phyloP scores from a whole-genome alignment of 2,113 vertebrate genomes.

The Ceuthmochares aereus region DNA sequence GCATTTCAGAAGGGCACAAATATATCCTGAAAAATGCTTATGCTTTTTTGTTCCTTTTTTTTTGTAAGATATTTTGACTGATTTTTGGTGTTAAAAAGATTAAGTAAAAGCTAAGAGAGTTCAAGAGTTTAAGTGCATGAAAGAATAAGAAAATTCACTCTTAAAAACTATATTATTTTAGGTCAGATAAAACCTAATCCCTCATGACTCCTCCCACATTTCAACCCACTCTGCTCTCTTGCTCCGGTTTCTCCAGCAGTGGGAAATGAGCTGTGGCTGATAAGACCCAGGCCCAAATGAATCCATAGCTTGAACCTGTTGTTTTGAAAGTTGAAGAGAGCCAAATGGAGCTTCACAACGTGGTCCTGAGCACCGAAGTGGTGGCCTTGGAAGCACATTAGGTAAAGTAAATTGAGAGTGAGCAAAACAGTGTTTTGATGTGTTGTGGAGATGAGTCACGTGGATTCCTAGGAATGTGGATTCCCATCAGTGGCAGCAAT shows the following conservation, averaged over 20 bases:
- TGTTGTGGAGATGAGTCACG: not conserved
- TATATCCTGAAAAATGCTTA: not conserved
- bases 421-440: not conserved
- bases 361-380: not conserved
- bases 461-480: too few relatives aligned
- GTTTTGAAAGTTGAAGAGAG: not conserved
- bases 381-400: not conserved
- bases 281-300: not conserved
- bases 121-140: not conserved
- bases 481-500: not conserved
- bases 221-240: not conserved
- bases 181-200: not conserved
- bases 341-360: accelerated
- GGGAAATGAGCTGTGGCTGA: not conserved
- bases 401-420: not conserved
- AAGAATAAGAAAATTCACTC: not conserved
- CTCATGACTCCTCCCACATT: not conserved
- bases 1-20: not conserved
- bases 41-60: not conserved
- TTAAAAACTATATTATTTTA: not conserved
- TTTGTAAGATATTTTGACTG: not conserved
- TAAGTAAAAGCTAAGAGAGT: not conserved
- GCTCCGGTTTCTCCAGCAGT: not conserved
- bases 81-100: not conserved
- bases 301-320: not conserved